A percentile compares a stretch with the other conserved stretches of the same genome.
phyloP scores from a whole-genome alignment of 1,140 invertebrate genomes.

The Asobara japonica region DNA sequence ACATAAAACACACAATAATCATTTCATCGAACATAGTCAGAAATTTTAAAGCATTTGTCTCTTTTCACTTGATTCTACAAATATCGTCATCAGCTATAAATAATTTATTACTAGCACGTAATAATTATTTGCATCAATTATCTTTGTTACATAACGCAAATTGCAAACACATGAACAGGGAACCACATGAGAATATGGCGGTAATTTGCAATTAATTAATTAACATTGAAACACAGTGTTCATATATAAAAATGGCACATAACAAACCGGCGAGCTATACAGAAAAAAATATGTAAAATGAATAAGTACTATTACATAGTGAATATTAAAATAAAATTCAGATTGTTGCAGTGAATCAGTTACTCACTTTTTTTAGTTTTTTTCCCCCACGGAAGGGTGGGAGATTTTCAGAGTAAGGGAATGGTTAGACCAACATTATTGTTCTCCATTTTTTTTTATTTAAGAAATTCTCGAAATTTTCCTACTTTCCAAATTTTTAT shows the following conservation, averaged over 20 bases:
- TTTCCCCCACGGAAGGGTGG: too few species aligned
- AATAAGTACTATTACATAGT: slow-evolving; percentile 11
- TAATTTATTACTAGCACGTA: slow-evolving; percentile 32
- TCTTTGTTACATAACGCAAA: slow-evolving; percentile 19
- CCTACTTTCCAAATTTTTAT: too few species aligned
- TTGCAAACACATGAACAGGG: neutral
- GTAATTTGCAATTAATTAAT: neutral
- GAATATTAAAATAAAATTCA: slow-evolving; percentile 33
- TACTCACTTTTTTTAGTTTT: too few species aligned
- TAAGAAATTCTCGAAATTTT: too few species aligned
- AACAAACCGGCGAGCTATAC: slow-evolving; percentile 34
- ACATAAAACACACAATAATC: slow-evolving; percentile 32
- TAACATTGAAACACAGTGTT: slow-evolving; percentile 8
- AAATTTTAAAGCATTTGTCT: neutral
- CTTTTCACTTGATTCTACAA: slow-evolving; percentile 1
- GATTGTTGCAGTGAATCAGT: too few species aligned
- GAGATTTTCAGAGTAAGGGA: too few species aligned
- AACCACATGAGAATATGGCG: neutral
- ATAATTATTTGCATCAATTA: slow-evolving; percentile 16
- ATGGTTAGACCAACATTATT: too few species aligned
- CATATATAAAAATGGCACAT: slow-evolving; percentile 53
- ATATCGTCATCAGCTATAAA: slow-evolving; percentile 34
- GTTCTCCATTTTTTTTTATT: too few species aligned
- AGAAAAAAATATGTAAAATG: neutral
- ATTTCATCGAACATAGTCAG: neutral